Conservation (phyloP, 1,140 invertebrate species). For the Marisa cornuarietis region DNA sequence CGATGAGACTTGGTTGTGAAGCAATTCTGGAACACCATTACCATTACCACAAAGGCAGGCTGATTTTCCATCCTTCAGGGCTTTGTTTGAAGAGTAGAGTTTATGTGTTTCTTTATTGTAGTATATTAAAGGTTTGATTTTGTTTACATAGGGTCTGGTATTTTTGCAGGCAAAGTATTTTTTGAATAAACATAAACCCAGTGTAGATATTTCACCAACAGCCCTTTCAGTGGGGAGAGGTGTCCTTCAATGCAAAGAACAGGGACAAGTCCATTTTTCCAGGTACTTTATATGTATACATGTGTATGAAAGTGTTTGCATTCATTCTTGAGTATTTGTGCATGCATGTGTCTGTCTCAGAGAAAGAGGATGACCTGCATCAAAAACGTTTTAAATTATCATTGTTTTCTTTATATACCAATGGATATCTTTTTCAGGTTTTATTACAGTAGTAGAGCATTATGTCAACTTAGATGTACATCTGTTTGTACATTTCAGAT, state of each 20-base stretch:
- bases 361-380: no score
- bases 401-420: no score
- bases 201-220: conserved; percentile 70
- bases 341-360: no score
- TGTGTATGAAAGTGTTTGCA: neutral
- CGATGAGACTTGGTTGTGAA: no score
- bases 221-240: conserved; percentile 70
- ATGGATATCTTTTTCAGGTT: neutral
- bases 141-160: neutral
- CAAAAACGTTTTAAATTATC: no score
- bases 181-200: conserved; percentile 81
- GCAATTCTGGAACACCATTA: no score
- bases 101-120: neutral
- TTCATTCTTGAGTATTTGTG: no score
- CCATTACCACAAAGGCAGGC: no score
- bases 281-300: conserved; percentile 12
- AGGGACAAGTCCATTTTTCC: neutral
- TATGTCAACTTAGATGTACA: neutral
- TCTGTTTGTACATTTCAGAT: neutral
- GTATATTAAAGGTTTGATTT: neutral
- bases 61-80: no score
- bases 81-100: neutral
- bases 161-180: conserved; percentile 77
- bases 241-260: conserved; percentile 58
- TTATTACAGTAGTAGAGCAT: neutral